Conservation (phyloP, 2,888 invertebrate species). For the Rhabditoides inermis region DNA sequence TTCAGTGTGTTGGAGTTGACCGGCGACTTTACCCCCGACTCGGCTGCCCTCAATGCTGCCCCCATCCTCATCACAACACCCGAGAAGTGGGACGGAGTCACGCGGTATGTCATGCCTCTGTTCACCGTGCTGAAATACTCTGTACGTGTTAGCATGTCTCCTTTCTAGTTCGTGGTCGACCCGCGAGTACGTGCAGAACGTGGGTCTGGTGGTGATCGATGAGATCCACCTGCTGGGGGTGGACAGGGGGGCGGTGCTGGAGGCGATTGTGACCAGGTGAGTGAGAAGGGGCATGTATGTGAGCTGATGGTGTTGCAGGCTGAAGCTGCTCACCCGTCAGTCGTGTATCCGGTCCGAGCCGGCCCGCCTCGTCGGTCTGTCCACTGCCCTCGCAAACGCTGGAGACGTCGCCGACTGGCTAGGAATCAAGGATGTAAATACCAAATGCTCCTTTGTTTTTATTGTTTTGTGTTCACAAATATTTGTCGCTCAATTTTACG, state of each 20-base stretch:
- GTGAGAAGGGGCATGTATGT: not conserved
- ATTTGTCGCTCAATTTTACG: not conserved
- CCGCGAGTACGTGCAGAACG: slow-evolving; percentile 71
- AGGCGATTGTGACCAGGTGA: slow-evolving; percentile 89
- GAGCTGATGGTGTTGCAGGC: slow-evolving; percentile 11
- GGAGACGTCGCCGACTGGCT: slow-evolving; percentile 92
- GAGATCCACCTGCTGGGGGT: slow-evolving; percentile 84
- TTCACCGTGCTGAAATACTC: not conserved
- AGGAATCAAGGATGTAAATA: slow-evolving; percentile 61
- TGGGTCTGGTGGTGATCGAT: slow-evolving; percentile 69
- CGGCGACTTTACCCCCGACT: slow-evolving; percentile 81
- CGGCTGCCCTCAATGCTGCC: slow-evolving; percentile 71
- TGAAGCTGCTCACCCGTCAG: slow-evolving; percentile 41
- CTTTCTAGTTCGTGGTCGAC: slow-evolving; percentile 70
- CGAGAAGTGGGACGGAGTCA: slow-evolving; percentile 99
- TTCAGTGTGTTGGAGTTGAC: slow-evolving; percentile 79
- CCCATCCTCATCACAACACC: slow-evolving; percentile 96
- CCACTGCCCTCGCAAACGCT: slow-evolving; percentile 95
- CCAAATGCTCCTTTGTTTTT: not conserved
- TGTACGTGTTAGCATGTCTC: not conserved
- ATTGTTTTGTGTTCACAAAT: too few species aligned
- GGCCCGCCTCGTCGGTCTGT: slow-evolving; percentile 83
- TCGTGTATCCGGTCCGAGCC: slow-evolving; percentile 52
- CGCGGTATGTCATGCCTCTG: slow-evolving; percentile 53
- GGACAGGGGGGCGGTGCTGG: slow-evolving; percentile 65